Percentiles rank a stretch among this genome's conserved stretches.
Conservation (phyloP, 2,113 vertebrate genomes). For the Nanger granti region DNA sequence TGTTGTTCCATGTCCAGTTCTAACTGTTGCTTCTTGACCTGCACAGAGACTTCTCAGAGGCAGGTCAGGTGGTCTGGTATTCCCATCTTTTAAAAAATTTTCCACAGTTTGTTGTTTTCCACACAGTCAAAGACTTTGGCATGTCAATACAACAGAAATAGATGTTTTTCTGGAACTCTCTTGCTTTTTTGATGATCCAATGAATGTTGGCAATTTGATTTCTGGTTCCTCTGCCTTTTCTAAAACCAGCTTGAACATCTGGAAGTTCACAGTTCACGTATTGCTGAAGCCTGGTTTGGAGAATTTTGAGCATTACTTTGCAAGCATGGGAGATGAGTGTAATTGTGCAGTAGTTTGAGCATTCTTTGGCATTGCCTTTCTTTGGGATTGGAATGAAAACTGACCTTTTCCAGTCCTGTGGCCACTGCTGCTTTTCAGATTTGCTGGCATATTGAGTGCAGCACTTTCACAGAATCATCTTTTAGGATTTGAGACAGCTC, state of each 20-base stretch:
- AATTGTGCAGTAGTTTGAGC: neutral
- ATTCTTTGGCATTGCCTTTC: neutral
- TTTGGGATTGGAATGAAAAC: neutral
- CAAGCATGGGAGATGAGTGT: neutral
- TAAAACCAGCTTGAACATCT: neutral
- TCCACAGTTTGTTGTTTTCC: neutral
- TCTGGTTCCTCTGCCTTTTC: neutral
- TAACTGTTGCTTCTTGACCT: neutral
- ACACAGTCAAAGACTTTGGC: neutral
- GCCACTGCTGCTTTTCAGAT: neutral
- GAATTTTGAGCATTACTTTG: neutral
- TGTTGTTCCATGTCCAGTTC: neutral
- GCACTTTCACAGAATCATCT: neutral
- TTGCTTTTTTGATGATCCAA: neutral
- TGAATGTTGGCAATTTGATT: neutral
- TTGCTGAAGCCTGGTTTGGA: neutral
- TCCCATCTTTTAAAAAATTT: neutral
- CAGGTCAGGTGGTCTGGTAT: neutral
- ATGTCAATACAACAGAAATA: neutral
- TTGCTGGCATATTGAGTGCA: neutral
- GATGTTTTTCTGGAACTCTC: neutral
- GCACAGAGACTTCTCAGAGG: neutral
- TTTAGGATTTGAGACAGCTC: neutral
- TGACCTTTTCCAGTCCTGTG: neutral
- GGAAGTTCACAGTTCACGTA: rapidly evolving